Evolutionary conservation across 2,113 vertebrate genomes (phyloP), one percentile per base, ranked within the genome.

Genomic region (Corythoichthys intestinalis): DNA sequence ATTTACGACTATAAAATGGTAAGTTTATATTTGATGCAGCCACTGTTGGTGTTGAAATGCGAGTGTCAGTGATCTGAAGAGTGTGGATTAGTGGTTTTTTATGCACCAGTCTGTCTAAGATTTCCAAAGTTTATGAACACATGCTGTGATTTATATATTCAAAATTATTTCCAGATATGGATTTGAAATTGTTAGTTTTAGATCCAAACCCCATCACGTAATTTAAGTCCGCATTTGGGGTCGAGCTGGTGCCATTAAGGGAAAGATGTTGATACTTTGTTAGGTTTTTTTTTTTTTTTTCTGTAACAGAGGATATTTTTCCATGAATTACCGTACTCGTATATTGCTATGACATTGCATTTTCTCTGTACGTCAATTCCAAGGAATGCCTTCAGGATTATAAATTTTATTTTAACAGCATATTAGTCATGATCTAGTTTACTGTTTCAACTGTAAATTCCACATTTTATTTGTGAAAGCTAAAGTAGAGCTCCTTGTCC

Each of bases 141-240:
- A 67, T 34, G 54, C 67, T 65, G 34, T 65, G 65, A 67, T 34
- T 65, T 28, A 74, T 74, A 44, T 17, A 62, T 71, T 70, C 7
- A 62, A 67, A 81, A 73, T 65, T 44, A 71, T 73, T 69, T 44
- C 41, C 44, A 70, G 49, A 70, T 65, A 63, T 0, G 48, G 8
- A 46, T 56, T 83, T 63, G 20, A 58, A 70, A 83, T 68, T 56
- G 63, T 74, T 63, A 44, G 72, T 47, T 73, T 67, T 52, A 79
- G 34, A 53, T 65, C 72, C 50, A 72, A 66, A 66, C 46, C 38
- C 35, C 35, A 41, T 52, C n/a, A 63, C 46, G 59, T 70, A 34
- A 66, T 38, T 65, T 61, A 50, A 53, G 58, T 14, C 8, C 44
- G 41, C 53, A 60, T 54, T 57, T 58, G 34, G 28, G 60, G 50